These are phyloP conservation scores for Dascillus cervinus DNA, from an alignment of 2,888 invertebrate genomes.

Conservation along the genomic window DNA sequence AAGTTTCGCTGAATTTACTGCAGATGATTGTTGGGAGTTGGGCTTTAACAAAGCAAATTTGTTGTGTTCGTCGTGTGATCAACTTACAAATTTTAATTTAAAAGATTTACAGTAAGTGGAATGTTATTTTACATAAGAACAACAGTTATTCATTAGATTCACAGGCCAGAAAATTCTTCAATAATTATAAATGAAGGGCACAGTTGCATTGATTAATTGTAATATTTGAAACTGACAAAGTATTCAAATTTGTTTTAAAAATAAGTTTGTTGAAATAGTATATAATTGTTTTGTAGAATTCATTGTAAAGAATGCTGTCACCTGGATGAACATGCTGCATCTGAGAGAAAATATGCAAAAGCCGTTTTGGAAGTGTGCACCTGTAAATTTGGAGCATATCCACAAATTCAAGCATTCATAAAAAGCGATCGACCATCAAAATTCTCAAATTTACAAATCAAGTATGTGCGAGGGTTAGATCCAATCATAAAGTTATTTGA, in stretches of 20 bases:
- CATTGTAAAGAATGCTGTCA: slow-evolving; percentile 77
- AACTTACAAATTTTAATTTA: slow-evolving; percentile 68
- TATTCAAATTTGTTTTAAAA: no score
- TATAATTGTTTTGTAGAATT: slow-evolving; percentile 38
- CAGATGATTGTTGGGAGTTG: slow-evolving; percentile 75
- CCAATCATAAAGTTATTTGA: slow-evolving; percentile 89
- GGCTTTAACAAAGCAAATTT: slow-evolving; percentile 84
- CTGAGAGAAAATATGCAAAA: slow-evolving; percentile 73
- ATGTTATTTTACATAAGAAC: not conserved
- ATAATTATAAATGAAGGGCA: no score
- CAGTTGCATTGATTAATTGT: no score
- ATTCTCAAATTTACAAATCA: slow-evolving; percentile 86
- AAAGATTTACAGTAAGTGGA: slow-evolving; percentile 50
- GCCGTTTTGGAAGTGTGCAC: slow-evolving; percentile 95
- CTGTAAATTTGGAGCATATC: slow-evolving; percentile 96
- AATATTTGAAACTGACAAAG: no score
- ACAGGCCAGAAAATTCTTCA: no score
- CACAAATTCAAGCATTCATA: slow-evolving; percentile 97
- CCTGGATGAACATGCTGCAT: slow-evolving; percentile 58
- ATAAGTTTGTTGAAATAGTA: no score
- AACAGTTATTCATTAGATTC: no score
- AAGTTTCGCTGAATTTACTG: slow-evolving; percentile 44
- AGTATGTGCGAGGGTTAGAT: slow-evolving; percentile 88
- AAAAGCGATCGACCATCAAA: slow-evolving; percentile 85
- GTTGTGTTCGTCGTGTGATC: slow-evolving; percentile 82